A percentile compares a stretch with the other conserved stretches of the same genome.
These are phyloP conservation scores for Ardeotis arabs DNA, from an alignment of 2,113 vertebrate species.

Conservation along the genomic window DNA sequence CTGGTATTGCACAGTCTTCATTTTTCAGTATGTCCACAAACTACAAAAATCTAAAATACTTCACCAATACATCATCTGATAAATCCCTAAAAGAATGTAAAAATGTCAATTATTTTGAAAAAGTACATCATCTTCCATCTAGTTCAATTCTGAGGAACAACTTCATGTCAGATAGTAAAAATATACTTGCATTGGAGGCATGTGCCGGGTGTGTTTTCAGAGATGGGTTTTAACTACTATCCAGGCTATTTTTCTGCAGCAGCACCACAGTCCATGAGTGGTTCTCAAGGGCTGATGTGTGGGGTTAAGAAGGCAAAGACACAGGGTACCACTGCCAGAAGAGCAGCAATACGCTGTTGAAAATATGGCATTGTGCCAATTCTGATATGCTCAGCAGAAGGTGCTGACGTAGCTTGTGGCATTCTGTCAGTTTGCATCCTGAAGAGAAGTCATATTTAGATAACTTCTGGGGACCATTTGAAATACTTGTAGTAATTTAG, in stretches of 20 bases:
- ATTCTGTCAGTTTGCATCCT: background rate
- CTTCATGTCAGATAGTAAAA: background rate
- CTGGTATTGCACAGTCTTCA: background rate
- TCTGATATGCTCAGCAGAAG: background rate
- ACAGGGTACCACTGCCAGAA: background rate
- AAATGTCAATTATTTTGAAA: background rate
- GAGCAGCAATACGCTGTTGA: background rate
- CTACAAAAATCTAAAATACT: background rate
- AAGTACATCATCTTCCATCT: background rate
- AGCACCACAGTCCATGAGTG: background rate
- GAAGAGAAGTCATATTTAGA: background rate
- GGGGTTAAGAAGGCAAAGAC: background rate
- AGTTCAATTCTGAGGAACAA: background rate
- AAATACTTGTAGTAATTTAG: background rate
- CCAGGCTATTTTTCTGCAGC: background rate
- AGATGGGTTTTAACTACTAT: background rate
- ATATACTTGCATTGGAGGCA: background rate
- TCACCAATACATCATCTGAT: background rate
- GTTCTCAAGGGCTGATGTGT: background rate
- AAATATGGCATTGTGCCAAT: rapidly evolving
- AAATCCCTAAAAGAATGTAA: background rate
- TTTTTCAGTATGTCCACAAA: background rate
- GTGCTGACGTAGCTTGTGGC: background rate
- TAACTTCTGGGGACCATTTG: background rate
- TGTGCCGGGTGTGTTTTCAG: background rate